Conservation (phyloP, 1,140 invertebrate species). For the Phenacoccus solenopsis region DNA sequence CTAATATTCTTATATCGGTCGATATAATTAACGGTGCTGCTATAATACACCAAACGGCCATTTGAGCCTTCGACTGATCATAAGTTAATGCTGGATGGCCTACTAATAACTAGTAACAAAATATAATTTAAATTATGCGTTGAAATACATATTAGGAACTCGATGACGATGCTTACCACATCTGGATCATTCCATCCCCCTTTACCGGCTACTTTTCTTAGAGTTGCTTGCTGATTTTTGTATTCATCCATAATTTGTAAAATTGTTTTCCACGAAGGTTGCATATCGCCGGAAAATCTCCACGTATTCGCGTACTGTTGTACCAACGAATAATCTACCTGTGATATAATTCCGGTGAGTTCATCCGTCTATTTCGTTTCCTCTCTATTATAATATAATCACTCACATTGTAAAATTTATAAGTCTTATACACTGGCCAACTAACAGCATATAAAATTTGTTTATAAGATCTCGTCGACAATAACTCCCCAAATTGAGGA, state of each 20-base stretch:
- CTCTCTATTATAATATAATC: background rate
- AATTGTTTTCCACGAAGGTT: constrained; percentile 63
- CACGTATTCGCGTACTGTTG: constrained; percentile 67
- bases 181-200: constrained; percentile 89
- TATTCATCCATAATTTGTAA: constrained; percentile 64
- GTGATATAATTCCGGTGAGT: constrained; percentile 20
- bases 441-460: constrained; percentile 79
- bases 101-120: constrained; percentile 48
- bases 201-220: constrained; percentile 58
- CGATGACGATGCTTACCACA: constrained; percentile 54
- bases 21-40: constrained; percentile 82
- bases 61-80: constrained; percentile 70
- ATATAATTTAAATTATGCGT: background rate
- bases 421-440: constrained; percentile 68
- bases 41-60: constrained; percentile 81
- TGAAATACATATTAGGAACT: background rate
- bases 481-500: constrained; percentile 51
- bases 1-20: constrained; percentile 59
- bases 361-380: background rate
- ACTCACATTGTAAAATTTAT: constrained; percentile 36
- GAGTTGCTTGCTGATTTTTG: constrained; percentile 54
- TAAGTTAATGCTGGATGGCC: constrained; percentile 75
- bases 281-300: constrained; percentile 77
- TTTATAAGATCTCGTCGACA: constrained; percentile 62
- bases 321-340: constrained; percentile 58